These are phyloP conservation scores for Paratilapia polleni DNA, from an alignment of 2,113 vertebrate species.

Conservation along the genomic window DNA sequence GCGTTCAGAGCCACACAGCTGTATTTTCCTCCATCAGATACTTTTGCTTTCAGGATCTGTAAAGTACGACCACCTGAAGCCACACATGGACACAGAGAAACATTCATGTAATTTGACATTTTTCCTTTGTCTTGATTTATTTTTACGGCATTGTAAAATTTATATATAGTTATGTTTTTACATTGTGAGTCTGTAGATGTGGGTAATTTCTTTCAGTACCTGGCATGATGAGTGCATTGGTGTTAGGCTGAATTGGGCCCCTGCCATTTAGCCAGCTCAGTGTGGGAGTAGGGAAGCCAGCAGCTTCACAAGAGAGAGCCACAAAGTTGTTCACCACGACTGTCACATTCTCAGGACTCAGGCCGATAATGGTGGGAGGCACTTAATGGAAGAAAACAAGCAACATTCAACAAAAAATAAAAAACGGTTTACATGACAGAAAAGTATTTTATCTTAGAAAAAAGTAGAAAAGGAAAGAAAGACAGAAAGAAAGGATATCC, in stretches of 20 bases:
- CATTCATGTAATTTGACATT: background rate
- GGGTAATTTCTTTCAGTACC: conserved; percentile 75
- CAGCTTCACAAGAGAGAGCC: conserved; percentile 91
- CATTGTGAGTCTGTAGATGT: accelerated
- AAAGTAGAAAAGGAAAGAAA: background rate
- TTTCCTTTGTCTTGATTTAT: background rate
- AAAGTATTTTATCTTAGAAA: background rate
- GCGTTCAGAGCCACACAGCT: conserved; percentile 90
- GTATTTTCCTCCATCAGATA: conserved; percentile 92
- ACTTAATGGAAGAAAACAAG: conserved; percentile 73
- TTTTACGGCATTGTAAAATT: background rate
- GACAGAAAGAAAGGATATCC: background rate
- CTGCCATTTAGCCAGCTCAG: conserved; percentile 92
- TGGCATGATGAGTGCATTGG: conserved; percentile 87
- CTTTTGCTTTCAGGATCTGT: conserved; percentile 89
- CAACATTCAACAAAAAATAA: background rate
- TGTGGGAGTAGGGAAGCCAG: conserved; percentile 91
- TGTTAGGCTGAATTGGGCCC: conserved; percentile 82
- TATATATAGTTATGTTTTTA: background rate
- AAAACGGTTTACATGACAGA: background rate
- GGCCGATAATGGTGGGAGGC: conserved; percentile 87
- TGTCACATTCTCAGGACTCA: conserved; percentile 86
- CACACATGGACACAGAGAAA: background rate
- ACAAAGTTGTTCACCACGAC: conserved; percentile 94
- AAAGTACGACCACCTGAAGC: conserved; percentile 88